phyloP scores from a whole-genome alignment of 2,797 vertebrate genomes.

The Melanogrammus aeglefinus region DNA sequence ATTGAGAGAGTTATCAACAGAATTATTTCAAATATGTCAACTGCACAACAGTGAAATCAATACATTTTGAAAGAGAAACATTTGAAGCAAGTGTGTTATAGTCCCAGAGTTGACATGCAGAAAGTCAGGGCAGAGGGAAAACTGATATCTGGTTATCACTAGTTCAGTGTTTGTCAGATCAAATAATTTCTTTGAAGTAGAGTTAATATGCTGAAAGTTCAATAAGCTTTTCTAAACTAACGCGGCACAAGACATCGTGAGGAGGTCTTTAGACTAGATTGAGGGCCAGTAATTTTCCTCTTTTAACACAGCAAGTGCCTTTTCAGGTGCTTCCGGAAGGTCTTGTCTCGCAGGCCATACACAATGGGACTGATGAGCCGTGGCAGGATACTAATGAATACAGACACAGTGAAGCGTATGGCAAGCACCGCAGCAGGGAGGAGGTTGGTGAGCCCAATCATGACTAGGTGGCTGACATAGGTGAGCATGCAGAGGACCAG shows the following conservation, averaged over 20 bases:
- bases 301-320: slow-evolving; percentile 11
- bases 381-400: slow-evolving; percentile 37
- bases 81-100: too few relatives aligned
- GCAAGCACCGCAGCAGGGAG: slow-evolving; percentile 17
- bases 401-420: slow-evolving; percentile 23
- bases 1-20: too few relatives aligned
- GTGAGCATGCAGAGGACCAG: slow-evolving; percentile 48
- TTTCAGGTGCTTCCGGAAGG: slow-evolving; percentile 36
- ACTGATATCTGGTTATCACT: slow-evolving; percentile 13
- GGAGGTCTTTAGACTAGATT: background rate
- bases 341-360: slow-evolving; percentile 49
- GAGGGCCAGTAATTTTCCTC: background rate
- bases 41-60: background rate
- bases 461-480: slow-evolving; percentile 13
- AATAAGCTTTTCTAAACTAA: background rate
- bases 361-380: slow-evolving; percentile 38
- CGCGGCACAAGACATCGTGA: background rate
- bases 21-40: too few relatives aligned
- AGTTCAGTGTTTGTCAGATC: slow-evolving; percentile 27
- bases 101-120: background rate
- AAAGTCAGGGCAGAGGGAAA: slow-evolving; percentile 8
- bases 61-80: background rate
- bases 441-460: slow-evolving; percentile 11
- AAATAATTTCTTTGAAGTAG: background rate
- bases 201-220: background rate